Evolutionary conservation across 1,140 invertebrate species (phyloP), one percentile per base, ranked within the genome.

Genomic region (Scaptomyza montana): DNA sequence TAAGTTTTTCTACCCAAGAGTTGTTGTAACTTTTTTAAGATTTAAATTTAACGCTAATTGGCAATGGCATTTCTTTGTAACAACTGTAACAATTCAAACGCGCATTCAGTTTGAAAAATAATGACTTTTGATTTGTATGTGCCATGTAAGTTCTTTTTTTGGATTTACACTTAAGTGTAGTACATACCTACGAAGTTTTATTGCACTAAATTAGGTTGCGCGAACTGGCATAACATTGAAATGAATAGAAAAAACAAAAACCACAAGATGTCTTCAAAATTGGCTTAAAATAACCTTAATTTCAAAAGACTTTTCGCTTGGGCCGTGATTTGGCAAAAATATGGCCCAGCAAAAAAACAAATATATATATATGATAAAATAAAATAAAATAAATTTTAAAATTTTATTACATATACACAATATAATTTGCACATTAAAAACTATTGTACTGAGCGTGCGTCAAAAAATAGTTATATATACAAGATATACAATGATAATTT

Each of bases 181-280:
- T 30, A 47, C 12, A 12, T 56, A 41, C n/a, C 21, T 60, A 51
- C 28, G 28, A 43, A 57, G 16, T 19, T 62, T 60, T 59, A 81
- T 87, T 63, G 66, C 77, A 81, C 77, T 87, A 66, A 77, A 65
- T 65, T 79, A 79, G 70, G 70, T 82, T 78, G 78, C 72, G 57
- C 69, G 54, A 62, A 73, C 68, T 80, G 70, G 68, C 64, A 73
- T 41, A 45, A 25, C 13, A 47, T 16, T 9, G 10, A 7, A 59
- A 56, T 39, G 53, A 21, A 30, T 21, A 43, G 25, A 61, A 13
- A 54, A 39, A 30, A 25, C 21, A 39, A 60, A 61, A 89, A 89
- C 79, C 85, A 89, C 85, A 77, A 89, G 85, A 80, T 89, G 84
- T 89, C 85, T 89, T 89, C 84, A 89, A 84, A 89, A 80, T 89